Evolutionary conservation across 1,140 invertebrate genomes (phyloP).

Genomic region (Diuraphis noxia): DNA sequence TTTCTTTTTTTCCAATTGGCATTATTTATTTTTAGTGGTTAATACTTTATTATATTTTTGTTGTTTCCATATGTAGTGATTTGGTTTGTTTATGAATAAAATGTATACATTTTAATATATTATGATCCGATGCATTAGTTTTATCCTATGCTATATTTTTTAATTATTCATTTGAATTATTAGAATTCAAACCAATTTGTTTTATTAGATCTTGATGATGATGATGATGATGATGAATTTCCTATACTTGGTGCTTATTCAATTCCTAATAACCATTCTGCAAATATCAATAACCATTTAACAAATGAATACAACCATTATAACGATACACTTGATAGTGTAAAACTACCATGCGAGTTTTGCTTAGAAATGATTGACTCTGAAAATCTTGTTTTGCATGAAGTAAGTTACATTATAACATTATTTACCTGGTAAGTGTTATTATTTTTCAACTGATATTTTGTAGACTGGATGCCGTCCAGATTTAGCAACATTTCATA

Average conservation of each 20-base stretch:
- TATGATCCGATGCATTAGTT: not conserved
- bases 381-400: slow-evolving; percentile 47
- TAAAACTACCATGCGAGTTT: slow-evolving; percentile 45
- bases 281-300: not conserved
- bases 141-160: not conserved
- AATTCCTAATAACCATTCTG: slow-evolving; percentile 15
- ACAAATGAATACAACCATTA: slow-evolving; percentile 9
- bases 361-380: slow-evolving; percentile 41
- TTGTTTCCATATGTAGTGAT: not conserved
- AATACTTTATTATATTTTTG: not conserved
- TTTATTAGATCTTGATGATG: slow-evolving; percentile 35
- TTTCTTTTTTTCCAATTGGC: not conserved
- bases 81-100: not conserved
- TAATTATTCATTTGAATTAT: not conserved
- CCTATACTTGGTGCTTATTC: slow-evolving; percentile 13
- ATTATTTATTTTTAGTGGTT: too few species aligned
- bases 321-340: not conserved
- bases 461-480: slow-evolving; percentile 44
- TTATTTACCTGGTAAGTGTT: not conserved
- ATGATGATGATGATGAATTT: slow-evolving; percentile 42
- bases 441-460: not conserved
- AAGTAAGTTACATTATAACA: slow-evolving; percentile 33
- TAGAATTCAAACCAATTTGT: not conserved
- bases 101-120: too few species aligned
- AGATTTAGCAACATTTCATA: slow-evolving; percentile 45